A percentile compares a stretch with the other conserved stretches of the same genome.
These are phyloP conservation scores for Cyprinella venusta DNA, from an alignment of 2,797 vertebrate species.

Conservation along the genomic window DNA sequence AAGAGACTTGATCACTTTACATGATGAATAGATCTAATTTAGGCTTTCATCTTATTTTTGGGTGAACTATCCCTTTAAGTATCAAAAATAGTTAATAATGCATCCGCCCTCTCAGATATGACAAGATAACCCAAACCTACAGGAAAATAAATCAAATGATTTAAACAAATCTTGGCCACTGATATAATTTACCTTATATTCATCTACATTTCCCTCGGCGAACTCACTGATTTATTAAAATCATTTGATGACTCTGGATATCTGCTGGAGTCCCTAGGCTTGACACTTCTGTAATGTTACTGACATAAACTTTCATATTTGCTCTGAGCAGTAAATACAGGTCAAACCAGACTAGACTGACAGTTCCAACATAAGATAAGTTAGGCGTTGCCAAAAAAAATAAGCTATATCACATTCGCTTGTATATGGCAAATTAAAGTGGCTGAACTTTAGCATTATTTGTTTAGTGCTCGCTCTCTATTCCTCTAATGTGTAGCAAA, in stretches of 20 bases:
- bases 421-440: background rate
- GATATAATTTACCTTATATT: background rate
- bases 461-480: background rate
- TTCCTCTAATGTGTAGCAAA: background rate
- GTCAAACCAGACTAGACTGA: conserved; percentile 11
- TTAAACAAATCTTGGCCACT: background rate
- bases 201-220: background rate
- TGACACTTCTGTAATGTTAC: background rate
- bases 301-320: background rate
- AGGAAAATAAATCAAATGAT: conserved; percentile 5
- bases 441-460: background rate
- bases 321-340: background rate
- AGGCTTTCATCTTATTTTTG: background rate
- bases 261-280: background rate
- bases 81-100: background rate
- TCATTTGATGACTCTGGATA: background rate
- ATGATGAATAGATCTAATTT: background rate
- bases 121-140: conserved; percentile 22
- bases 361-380: conserved; percentile 20
- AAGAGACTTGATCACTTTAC: background rate
- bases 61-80: background rate
- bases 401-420: background rate
- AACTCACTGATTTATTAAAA: background rate
- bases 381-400: background rate
- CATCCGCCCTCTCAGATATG: conserved; percentile 4